Evolutionary conservation across 2,797 vertebrate species (phyloP).

Genomic region (Emydoidea blandingii): DNA sequence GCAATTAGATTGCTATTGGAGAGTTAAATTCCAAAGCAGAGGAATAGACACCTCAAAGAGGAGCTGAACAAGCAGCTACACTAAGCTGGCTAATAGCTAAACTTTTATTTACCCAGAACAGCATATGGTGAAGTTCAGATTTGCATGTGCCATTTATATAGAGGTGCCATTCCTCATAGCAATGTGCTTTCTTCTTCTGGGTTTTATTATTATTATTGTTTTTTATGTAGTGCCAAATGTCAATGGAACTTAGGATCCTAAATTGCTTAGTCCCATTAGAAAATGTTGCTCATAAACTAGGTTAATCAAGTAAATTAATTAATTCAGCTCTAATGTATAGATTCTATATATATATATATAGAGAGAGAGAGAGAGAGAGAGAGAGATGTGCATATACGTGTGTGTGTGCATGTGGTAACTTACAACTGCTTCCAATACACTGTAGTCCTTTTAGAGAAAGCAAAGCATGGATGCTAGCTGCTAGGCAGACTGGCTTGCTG

Average conservation of each 20-base stretch:
- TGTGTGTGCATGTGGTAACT: neutral
- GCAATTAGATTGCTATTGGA: slow-evolving; percentile 2
- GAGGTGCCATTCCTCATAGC: neutral
- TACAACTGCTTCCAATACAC: neutral
- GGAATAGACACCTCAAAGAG: neutral
- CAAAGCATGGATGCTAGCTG: neutral
- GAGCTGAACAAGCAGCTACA: neutral
- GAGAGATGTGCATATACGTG: neutral
- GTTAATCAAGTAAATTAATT: neutral
- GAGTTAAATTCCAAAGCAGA: neutral
- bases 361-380: neutral
- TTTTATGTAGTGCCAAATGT: neutral
- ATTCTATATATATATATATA: neutral
- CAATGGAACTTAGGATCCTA: neutral
- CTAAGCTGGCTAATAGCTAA: neutral
- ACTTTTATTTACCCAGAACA: neutral
- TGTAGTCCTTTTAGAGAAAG: neutral
- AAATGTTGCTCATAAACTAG: neutral
- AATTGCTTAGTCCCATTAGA: neutral
- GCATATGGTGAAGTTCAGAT: neutral
- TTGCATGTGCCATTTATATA: neutral
- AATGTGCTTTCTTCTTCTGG: neutral
- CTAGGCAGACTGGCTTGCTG: neutral
- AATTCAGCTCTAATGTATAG: neutral
- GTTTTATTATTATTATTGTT: neutral